Evolutionary conservation across 2,797 vertebrate genomes (phyloP).

Genomic region (Pristis pectinata): DNA sequence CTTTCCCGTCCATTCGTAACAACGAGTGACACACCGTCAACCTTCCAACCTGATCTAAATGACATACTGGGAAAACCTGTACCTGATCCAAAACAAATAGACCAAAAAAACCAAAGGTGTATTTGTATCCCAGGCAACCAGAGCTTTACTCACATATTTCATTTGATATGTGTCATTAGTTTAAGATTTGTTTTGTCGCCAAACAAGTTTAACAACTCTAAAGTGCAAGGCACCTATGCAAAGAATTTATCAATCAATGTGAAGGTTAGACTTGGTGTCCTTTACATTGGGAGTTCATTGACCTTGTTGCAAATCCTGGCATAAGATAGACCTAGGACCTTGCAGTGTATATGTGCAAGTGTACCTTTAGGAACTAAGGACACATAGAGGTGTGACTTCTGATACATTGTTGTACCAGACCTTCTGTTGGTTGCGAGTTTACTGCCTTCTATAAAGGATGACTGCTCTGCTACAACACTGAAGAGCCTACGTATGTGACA

Average conservation of each 20-base stretch:
- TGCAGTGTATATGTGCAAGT: background rate
- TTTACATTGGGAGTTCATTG: background rate
- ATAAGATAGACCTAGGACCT: background rate
- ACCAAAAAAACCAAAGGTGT: background rate
- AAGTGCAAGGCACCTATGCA: background rate
- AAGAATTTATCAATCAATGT: background rate
- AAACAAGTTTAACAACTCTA: background rate
- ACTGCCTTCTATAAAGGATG: no score
- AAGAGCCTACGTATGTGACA: no score
- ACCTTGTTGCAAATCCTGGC: background rate
- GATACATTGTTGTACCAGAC: no score
- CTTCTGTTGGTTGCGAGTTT: no score
- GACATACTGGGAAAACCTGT: background rate
- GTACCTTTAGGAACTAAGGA: no score
- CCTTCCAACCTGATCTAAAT: background rate
- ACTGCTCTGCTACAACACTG: no score
- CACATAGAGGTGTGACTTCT: no score
- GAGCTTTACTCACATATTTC: background rate
- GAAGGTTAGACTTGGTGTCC: background rate
- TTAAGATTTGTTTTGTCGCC: background rate
- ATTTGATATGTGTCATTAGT: slow-evolving; percentile 1
- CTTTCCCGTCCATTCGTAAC: background rate
- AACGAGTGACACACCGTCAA: no score
- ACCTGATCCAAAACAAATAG: background rate
- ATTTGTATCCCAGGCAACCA: background rate